phyloP scores from a whole-genome alignment of 2,797 vertebrate genomes.

The Neoniphon sammara region DNA sequence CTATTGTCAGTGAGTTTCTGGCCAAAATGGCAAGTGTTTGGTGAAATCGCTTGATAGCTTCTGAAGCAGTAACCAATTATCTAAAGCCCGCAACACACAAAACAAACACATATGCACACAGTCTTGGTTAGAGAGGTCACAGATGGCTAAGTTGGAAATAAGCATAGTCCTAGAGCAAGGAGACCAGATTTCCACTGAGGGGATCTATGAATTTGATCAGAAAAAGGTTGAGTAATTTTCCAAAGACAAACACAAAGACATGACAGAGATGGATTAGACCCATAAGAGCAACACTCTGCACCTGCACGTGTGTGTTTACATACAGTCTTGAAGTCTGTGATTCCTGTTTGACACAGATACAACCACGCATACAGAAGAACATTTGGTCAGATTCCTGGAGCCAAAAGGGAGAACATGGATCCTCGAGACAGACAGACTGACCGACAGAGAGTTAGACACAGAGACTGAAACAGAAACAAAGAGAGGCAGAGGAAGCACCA shows the following conservation, averaged over 20 bases:
- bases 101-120: neutral
- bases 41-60: slow-evolving; percentile 34
- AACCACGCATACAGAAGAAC: slow-evolving; percentile 25
- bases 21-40: slow-evolving; percentile 11
- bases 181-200: slow-evolving; percentile 23
- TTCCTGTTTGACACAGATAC: slow-evolving; percentile 38
- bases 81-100: slow-evolving; percentile 18
- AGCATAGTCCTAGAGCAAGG: neutral
- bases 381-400: slow-evolving; percentile 46
- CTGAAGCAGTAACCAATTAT: slow-evolving; percentile 44
- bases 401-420: slow-evolving; percentile 32
- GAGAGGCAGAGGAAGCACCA: slow-evolving; percentile 32
- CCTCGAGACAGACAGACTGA: neutral
- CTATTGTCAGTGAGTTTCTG: slow-evolving; percentile 27
- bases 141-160: slow-evolving; percentile 17
- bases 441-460: slow-evolving; percentile 3
- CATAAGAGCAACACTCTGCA: slow-evolving; percentile 48
- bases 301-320: slow-evolving; percentile 41
- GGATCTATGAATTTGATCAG: slow-evolving; percentile 39
- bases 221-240: slow-evolving; percentile 46
- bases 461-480: slow-evolving; percentile 22
- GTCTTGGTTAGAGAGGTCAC: neutral
- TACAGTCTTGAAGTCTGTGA: slow-evolving; percentile 48
- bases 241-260: slow-evolving; percentile 24
- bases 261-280: slow-evolving; percentile 28